A percentile compares a stretch with the other conserved stretches of the same genome.
These are phyloP conservation scores for Cepaea hortensis DNA, from an alignment of 2,888 invertebrate genomes.

Conservation along the genomic window DNA sequence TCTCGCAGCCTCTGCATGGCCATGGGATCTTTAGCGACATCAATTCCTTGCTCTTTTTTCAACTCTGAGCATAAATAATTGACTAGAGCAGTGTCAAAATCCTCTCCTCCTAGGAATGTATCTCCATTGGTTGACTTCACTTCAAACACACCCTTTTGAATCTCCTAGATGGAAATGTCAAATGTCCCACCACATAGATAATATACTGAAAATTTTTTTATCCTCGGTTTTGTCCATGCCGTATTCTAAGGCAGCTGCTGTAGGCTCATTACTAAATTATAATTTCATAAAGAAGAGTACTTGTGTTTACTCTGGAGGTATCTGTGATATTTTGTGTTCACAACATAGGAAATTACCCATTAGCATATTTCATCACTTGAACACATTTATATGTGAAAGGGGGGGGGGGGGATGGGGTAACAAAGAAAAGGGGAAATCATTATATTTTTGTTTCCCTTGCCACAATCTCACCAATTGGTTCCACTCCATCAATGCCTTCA, in stretches of 20 bases:
- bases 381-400: no score
- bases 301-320: no score
- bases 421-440: no score
- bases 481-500: no score
- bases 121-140: conserved; percentile 99
- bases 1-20: conserved; percentile 98
- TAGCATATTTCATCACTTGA: no score
- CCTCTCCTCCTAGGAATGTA: conserved; percentile 98
- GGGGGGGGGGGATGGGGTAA: no score
- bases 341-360: no score
- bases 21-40: conserved; percentile 96
- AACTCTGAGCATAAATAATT: conserved; percentile 93
- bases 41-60: conserved; percentile 91
- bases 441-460: no score
- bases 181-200: conserved; percentile 99
- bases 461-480: no score
- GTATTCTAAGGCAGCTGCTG: conserved; percentile 98
- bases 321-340: no score
- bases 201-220: conserved; percentile 94
- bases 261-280: conserved; percentile 88
- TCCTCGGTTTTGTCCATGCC: conserved; percentile 95
- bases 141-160: conserved; percentile 99
- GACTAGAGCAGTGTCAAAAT: conserved; percentile 96
- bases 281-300: no score
- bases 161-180: conserved; percentile 98